These are phyloP conservation scores for Scrobipalpa atriplicella DNA, from an alignment of 2,888 invertebrate species.

Conservation along the genomic window DNA sequence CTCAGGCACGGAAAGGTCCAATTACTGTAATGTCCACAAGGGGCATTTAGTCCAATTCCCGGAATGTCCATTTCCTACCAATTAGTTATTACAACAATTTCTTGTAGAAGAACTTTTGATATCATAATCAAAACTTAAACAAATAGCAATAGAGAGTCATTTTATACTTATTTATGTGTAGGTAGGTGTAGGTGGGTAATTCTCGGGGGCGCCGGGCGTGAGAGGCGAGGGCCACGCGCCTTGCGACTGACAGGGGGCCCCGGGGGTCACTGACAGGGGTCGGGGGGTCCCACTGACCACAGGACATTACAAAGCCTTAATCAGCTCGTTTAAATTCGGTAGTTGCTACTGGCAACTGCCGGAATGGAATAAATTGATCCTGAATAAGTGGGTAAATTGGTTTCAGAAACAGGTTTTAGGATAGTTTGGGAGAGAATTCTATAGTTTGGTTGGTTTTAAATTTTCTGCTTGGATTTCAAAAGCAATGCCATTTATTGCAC, in stretches of 20 bases:
- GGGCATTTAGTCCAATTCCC: too few relatives aligned
- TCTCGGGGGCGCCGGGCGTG: constrained; percentile 32
- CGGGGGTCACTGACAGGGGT: not conserved
- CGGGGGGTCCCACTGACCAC: constrained; percentile 11
- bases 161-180: constrained; percentile 38
- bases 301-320: constrained; percentile 22
- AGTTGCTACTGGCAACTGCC: constrained; percentile 10
- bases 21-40: too few relatives aligned
- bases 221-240: constrained; percentile 40
- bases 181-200: constrained; percentile 42
- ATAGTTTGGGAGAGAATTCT: not conserved
- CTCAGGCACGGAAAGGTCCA: too few relatives aligned
- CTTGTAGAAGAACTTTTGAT: too few relatives aligned
- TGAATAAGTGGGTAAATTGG: constrained; percentile 9
- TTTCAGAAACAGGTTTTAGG: not conserved
- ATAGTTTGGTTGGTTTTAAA: not conserved
- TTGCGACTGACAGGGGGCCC: constrained; percentile 42
- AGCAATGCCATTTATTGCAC: not conserved
- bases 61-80: too few relatives aligned
- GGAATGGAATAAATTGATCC: constrained; percentile 19
- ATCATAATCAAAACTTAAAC: not conserved
- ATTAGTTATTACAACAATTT: too few relatives aligned
- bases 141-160: constrained; percentile 34
- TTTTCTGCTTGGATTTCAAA: not conserved
- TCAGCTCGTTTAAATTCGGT: constrained; percentile 25